Evolutionary conservation across 2,113 vertebrate genomes (phyloP).

Genomic region (Tragelaphus scriptus): DNA sequence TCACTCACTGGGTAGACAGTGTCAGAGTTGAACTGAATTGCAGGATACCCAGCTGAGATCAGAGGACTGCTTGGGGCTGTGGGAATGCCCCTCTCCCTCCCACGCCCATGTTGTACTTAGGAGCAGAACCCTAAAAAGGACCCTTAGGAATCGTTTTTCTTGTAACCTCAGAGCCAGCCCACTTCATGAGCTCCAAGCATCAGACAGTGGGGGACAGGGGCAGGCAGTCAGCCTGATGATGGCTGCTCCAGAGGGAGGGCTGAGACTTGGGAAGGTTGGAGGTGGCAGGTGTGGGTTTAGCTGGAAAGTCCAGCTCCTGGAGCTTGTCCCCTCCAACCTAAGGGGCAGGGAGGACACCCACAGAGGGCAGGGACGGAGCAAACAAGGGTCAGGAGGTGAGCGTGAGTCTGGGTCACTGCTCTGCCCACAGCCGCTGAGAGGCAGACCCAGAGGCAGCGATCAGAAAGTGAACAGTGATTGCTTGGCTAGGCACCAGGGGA

Average conservation of each 20-base stretch:
- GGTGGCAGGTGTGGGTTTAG: not conserved
- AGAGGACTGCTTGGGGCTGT: not conserved
- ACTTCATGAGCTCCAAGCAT: not conserved
- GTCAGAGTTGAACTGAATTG: not conserved
- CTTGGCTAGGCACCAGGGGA: conserved; percentile 21
- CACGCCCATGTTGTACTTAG: not conserved
- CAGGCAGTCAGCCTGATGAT: not conserved
- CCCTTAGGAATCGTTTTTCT: not conserved
- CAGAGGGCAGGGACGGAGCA: not conserved
- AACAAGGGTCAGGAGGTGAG: not conserved
- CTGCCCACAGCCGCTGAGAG: conserved; percentile 1
- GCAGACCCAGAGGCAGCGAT: conserved; percentile 7
- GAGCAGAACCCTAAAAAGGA: not conserved
- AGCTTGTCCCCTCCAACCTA: not conserved
- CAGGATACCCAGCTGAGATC: not conserved
- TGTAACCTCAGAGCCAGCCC: not conserved
- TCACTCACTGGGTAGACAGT: not conserved
- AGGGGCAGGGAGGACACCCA: not conserved
- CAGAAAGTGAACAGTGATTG: not conserved
- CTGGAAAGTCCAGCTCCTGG: not conserved
- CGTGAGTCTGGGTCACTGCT: not conserved
- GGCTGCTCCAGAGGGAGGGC: not conserved
- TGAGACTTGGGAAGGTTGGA: not conserved
- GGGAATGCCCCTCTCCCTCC: not conserved
- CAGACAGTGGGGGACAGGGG: not conserved